phyloP scores from a whole-genome alignment of 2,888 invertebrate species.

The Drosophila emarginata region DNA sequence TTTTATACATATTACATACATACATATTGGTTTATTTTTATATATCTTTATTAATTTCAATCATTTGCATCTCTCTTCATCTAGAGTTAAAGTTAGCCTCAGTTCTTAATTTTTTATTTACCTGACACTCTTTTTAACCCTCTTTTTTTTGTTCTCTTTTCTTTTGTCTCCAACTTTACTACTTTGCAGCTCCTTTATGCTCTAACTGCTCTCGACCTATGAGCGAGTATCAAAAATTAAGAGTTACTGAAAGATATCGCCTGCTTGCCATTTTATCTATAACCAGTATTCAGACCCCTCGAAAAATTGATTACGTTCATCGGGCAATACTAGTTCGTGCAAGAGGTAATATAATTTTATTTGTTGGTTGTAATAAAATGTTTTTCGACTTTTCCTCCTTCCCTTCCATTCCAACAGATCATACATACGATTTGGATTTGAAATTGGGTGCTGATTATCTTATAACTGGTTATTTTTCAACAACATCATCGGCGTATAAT shows the following conservation, averaged over 20 bases:
- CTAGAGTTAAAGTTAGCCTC: too few species aligned
- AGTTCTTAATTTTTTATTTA: too few species aligned
- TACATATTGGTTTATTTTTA: too few species aligned
- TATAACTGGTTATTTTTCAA: constrained; percentile 74
- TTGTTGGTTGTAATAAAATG: not conserved
- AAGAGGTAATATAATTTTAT: constrained; percentile 49
- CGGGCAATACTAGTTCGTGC: constrained; percentile 65
- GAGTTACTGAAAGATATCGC: constrained; percentile 68
- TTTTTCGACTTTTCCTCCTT: too few species aligned
- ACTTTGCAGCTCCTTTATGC: constrained; percentile 73
- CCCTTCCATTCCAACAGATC: constrained; percentile 38
- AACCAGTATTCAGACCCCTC: constrained; percentile 67
- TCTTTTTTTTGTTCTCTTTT: not conserved
- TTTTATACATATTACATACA: too few species aligned
- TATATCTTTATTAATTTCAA: too few species aligned
- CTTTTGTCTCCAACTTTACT: not conserved
- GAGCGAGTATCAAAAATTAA: constrained; percentile 78
- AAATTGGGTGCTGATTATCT: constrained; percentile 76
- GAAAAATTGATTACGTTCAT: constrained; percentile 58
- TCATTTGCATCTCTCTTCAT: too few species aligned
- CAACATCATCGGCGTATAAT: constrained; percentile 50
- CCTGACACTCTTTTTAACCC: not conserved
- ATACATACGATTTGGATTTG: constrained; percentile 73
- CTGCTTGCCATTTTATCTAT: constrained; percentile 72
- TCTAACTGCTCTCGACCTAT: constrained; percentile 71